These are phyloP conservation scores for Cacoxenus indagator DNA, from an alignment of 2,888 invertebrate species.

Conservation along the genomic window DNA sequence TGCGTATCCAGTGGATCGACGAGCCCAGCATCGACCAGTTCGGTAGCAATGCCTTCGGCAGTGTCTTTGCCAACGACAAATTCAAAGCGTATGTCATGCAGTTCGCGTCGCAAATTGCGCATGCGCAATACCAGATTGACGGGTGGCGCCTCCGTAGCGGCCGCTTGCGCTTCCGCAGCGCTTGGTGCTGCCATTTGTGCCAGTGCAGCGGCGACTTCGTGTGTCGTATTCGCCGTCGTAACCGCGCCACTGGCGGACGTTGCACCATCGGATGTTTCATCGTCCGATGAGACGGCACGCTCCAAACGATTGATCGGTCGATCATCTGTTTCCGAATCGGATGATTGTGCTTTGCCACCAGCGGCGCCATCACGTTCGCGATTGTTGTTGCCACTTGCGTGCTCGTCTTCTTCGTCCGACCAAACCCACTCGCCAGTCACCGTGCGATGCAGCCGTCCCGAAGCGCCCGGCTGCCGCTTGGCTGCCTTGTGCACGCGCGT, in stretches of 20 bases:
- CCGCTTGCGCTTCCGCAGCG: constrained; percentile 24
- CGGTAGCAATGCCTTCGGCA: constrained; percentile 92
- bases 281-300: constrained; percentile 75
- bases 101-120: constrained; percentile 89
- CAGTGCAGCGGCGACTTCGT: constrained; percentile 49
- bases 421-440: constrained; percentile 99
- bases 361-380: constrained; percentile 74
- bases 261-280: constrained; percentile 47
- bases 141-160: constrained; percentile 71
- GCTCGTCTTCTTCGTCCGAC: constrained; percentile 94
- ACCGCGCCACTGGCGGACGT: constrained; percentile 17
- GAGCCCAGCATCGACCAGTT: constrained; percentile 94
- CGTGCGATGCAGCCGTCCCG: constrained; percentile 89
- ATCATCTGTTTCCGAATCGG: constrained; percentile 73
- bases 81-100: constrained; percentile 98
- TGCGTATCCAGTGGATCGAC: constrained; percentile 92
- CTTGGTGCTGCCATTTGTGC: constrained; percentile 51
- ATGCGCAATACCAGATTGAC: constrained; percentile 91
- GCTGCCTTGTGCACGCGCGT: constrained; percentile 89
- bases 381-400: constrained; percentile 67
- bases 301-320: constrained; percentile 76
- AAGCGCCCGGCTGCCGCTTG: constrained; percentile 88
- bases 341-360: constrained; percentile 70
- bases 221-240: constrained; percentile 52
- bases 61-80: constrained; percentile 91